Base-by-base conservation (phyloP, 2,797 vertebrate genomes). In the Passerculus sandwichensis region DNA sequence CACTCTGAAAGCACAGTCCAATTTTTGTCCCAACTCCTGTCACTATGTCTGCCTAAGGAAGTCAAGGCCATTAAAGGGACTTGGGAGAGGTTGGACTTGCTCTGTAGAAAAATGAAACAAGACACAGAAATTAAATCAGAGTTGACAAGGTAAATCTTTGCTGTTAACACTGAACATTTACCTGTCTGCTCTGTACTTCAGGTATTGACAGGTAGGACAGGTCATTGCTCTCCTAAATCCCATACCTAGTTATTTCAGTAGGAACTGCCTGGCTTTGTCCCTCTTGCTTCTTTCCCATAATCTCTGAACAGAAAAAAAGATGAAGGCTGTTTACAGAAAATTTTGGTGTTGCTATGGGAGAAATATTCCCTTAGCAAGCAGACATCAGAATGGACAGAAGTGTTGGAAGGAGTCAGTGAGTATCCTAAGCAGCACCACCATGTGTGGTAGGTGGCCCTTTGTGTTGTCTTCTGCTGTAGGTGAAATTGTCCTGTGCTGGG, bases 251-350 rank as follows among this genome's bases (percentile, higher is more conserved):
- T 59, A 72, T 73, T 85, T 88, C 34, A 76, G 48, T 70, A 62
- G 88, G 60, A 90, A 50, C 75, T 85, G n/a, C 79, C 40, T 87
- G 51, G 36, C 53, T 89, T 44, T 73, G 69, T 65, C 45, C 72
- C n/a, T 83, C 79, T 83, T 88, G 40, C 57, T 93, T 70, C 69
- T 78, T 91, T 90, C 85, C 14, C 69, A 70, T 79, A 85, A 71
- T 61, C 53, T 45, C 53, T 77, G 53, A 77, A 77, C 53, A 67
- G 65, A 40, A 45, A 87, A 86, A 87, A 85, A 34, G 8, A 26
- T 81, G 60, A 54, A 78, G 36, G 27, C 17, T 79, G 11, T 88
- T 89, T 70, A 79, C 27, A 70, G 65, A 59, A 85, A 83, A 22
- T 62, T 34, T 70, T 76, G 65, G 8, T 4, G 88, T 93, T 94